phyloP scores from a whole-genome alignment of 1,140 invertebrate genomes.

The Ceratosolen solmsi region DNA sequence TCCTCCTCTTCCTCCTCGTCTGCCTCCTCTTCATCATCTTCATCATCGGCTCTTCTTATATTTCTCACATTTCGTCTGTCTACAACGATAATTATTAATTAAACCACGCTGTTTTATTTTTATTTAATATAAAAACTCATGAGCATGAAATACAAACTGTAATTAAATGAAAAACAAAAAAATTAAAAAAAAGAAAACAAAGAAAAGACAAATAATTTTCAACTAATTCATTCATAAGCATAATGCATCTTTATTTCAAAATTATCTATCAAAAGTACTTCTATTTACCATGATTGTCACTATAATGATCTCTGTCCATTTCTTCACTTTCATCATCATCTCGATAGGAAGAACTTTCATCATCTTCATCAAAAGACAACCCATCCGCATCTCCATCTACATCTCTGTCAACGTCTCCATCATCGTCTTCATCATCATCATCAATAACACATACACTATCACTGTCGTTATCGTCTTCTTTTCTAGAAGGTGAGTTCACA shows the following conservation, averaged over 20 bases:
- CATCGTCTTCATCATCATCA: slow-evolving; percentile 49
- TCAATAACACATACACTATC: slow-evolving; percentile 62
- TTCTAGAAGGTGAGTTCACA: slow-evolving; percentile 50
- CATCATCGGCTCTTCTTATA: slow-evolving; percentile 44
- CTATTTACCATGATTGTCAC: slow-evolving; percentile 24
- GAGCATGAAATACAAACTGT: no score
- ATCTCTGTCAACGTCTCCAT: slow-evolving; percentile 50
- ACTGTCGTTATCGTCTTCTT: slow-evolving; percentile 57
- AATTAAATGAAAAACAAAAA: no score
- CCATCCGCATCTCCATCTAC: background rate
- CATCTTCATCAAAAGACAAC: slow-evolving; percentile 34
- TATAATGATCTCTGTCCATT: slow-evolving; percentile 55
- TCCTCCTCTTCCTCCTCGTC: slow-evolving; percentile 56
- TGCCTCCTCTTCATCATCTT: slow-evolving; percentile 45
- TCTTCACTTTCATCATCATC: slow-evolving; percentile 57
- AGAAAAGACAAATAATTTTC: no score
- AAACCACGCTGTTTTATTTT: no score
- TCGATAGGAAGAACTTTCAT: slow-evolving; percentile 49
- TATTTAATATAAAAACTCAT: no score
- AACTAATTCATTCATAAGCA: no score
- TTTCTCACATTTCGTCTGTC: slow-evolving; percentile 14
- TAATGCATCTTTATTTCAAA: no score
- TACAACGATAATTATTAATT: background rate
- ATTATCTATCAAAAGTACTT: background rate
- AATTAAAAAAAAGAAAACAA: no score